Evolutionary conservation across 2,113 vertebrate genomes (phyloP), one percentile per base, ranked within the genome.

Genomic region (Cyphomyrus discorhynchus): DNA sequence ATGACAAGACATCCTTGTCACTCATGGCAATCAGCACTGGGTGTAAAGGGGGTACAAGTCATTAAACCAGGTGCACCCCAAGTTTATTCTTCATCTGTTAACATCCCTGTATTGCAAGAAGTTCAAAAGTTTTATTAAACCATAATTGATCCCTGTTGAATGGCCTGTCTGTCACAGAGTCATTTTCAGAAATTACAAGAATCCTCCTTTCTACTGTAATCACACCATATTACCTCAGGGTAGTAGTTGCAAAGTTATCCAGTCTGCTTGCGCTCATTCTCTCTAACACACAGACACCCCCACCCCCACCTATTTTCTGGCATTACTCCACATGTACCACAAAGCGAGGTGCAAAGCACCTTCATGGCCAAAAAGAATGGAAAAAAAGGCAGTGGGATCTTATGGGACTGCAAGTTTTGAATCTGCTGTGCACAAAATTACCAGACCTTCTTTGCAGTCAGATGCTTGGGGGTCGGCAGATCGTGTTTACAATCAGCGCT

Each of bases 361-460:
- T 88, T 53, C n/a, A 21, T 62, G 53, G 53, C 88, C 35, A 87
- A 85, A 89, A 91, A 92, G 7, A 93, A 93, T 89, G 90, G 90
- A 90, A 92, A 89, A 47, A 21, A 50, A 86, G 83, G 83, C 91
- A 91, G 92, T 90, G 19, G 80, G 88, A 91, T 91, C 93, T 93
- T 92, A 94, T 91, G 91, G 92, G 92, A 89, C 89, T 87, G 91
- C 91, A 94, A 93, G 93, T 91, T 93, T 93, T 93, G 93, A 62
- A 52, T 1, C 86, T 93, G 92, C 95, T 93, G 91, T 89, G 42
- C 42, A 45, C 15, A 82, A 35, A 82, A 93, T 93, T 84, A 91
- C 91, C 80, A 89, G 24, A 0, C 31, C 19, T 89, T 90, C 47
- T 47, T 88, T 70, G 85, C 5, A 10, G 89, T 94, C 88, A 74